Base-by-base conservation (phyloP, 2,113 vertebrate genomes). In the Tragulus kanchil region DNA sequence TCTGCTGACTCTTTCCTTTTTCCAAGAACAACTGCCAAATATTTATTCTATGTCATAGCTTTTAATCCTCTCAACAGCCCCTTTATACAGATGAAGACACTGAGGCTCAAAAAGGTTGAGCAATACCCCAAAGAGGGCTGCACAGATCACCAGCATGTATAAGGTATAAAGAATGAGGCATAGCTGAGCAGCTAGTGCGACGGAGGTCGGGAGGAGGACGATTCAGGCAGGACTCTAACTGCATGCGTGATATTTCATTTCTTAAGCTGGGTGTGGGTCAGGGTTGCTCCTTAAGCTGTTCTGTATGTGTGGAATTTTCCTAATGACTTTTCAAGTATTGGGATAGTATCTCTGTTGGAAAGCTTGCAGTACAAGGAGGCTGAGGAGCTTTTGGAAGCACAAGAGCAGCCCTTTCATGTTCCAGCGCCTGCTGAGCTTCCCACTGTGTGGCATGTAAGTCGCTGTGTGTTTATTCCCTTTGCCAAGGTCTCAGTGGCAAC, bases 1-100 rank as follows among this genome's bases (percentile, higher is more conserved):
- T 87, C 92, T 90, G 95, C 88, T 97, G 93, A 95, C 65, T 28
- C 75, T 83, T 93, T 93, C 78, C 79, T 96, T 94, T 71, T 78
- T 25, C 25, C 36, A 77, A 95, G 79, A 89, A 94, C 42, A 65
- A 56, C 13, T 87, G 75, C 15, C 73, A 92, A 42, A 81, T 77
- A 86, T 84, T 96, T 85, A 87, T 79, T 93, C 81, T 56, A 85
- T n/a, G 64, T 86, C 21, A 69, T 58, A 94, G 91, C 87, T 87
- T 91, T 94, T 73, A 69, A 89, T 77, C 69, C 28, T 91, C 8
- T 85, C 71, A 45, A n/a, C 54, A 61, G 56, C 31, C 64, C 61
- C 75, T 48, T 93, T 81, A 75, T 59, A 61, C 48, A 56, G 36
- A 95, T 23, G 69, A 89, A 93, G 64, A 75, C 84, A 81, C 75